Conservation (phyloP, 2,797 vertebrate genomes). For the Bufotes viridis region DNA sequence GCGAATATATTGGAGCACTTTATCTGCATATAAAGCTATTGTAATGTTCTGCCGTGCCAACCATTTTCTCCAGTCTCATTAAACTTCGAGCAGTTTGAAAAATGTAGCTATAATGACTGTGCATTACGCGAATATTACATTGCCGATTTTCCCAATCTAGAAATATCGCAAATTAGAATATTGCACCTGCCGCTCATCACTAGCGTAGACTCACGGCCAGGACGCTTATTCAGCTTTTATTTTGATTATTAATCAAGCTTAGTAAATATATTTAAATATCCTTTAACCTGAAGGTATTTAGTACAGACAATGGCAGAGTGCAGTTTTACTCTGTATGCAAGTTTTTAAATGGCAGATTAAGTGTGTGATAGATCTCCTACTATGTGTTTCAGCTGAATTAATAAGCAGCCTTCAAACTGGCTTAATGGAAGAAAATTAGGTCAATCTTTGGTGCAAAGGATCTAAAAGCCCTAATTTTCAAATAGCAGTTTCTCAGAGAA, state of each 20-base stretch:
- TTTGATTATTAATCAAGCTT: not conserved
- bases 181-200: no score
- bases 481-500: constrained; percentile 5
- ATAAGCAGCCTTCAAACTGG: constrained; percentile 41
- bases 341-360: constrained; percentile 24
- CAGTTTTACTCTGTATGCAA: constrained; percentile 7
- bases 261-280: not conserved
- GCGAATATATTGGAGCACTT: no score
- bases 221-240: not conserved
- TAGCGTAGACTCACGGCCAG: not conserved
- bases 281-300: not conserved
- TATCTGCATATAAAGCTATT: no score
- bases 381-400: constrained; percentile 24
- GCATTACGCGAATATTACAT: no score
- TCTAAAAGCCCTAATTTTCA: constrained; percentile 32
- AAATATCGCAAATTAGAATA: no score
- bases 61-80: no score
- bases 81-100: no score
- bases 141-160: no score
- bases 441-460: constrained; percentile 47
- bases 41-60: no score
- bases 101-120: no score
- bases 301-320: not conserved
- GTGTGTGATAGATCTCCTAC: constrained; percentile 27
- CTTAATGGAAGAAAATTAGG: constrained; percentile 53